phyloP scores from a whole-genome alignment of 2,888 invertebrate species.

The Meandrusa payeni region DNA sequence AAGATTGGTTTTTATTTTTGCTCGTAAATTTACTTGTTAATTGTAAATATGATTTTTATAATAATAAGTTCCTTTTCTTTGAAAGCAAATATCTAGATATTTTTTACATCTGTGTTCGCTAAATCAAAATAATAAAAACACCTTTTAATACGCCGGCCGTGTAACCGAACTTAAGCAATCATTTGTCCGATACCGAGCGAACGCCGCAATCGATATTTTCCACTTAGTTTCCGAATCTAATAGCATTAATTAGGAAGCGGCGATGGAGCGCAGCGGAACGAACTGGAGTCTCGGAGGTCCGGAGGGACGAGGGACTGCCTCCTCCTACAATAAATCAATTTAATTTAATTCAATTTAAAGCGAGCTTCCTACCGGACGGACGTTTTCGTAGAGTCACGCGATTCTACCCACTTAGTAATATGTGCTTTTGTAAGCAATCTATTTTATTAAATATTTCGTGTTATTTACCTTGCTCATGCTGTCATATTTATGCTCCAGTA shows the following conservation, averaged over 20 bases:
- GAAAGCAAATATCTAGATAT: too few species aligned
- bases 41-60: too few species aligned
- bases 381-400: constrained; percentile 60
- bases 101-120: too few species aligned
- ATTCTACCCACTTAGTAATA: constrained; percentile 33
- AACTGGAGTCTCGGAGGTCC: constrained; percentile 33
- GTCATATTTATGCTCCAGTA: too few species aligned
- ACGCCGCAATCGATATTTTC: constrained; percentile 47
- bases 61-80: too few species aligned
- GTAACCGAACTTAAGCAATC: too few species aligned
- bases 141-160: too few species aligned
- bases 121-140: too few species aligned
- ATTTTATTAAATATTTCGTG: not conserved
- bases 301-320: constrained; percentile 52
- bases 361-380: constrained; percentile 59
- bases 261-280: constrained; percentile 53
- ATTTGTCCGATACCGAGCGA: too few species aligned
- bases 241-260: constrained; percentile 69
- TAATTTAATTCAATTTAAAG: constrained; percentile 77
- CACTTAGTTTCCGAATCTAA: constrained; percentile 67
- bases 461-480: too few species aligned
- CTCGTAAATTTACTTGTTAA: too few species aligned
- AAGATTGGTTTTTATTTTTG: too few species aligned
- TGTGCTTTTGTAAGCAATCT: constrained; percentile 7
- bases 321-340: constrained; percentile 76